A percentile compares a stretch with the other conserved stretches of the same genome.
These are phyloP conservation scores for Drosophila prosaltans DNA, from an alignment of 1,140 invertebrate species.

Conservation along the genomic window DNA sequence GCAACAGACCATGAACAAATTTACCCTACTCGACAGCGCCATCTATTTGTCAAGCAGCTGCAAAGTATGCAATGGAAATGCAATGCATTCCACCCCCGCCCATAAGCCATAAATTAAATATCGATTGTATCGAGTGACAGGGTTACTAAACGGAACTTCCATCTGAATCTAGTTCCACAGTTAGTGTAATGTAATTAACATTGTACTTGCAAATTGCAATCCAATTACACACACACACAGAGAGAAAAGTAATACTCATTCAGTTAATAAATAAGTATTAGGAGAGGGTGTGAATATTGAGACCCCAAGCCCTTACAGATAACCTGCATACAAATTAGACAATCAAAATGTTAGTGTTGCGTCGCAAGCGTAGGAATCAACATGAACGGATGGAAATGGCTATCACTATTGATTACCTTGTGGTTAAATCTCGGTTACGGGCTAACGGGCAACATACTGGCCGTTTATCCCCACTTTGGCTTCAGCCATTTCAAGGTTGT, in stretches of 20 bases:
- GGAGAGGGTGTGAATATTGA: not conserved
- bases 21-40: too few species aligned
- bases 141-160: not conserved
- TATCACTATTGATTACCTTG: slow-evolving; percentile 17
- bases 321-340: slow-evolving; percentile 12
- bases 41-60: too few species aligned
- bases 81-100: too few species aligned
- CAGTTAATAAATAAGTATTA: slow-evolving; percentile 12
- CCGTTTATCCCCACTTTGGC: slow-evolving; percentile 86
- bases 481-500: slow-evolving; percentile 89
- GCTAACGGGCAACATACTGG: slow-evolving; percentile 84
- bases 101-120: too few species aligned
- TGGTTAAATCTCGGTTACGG: slow-evolving; percentile 18
- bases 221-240: not conserved
- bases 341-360: slow-evolving; percentile 25
- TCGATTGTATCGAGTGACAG: not conserved
- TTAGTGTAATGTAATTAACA: not conserved
- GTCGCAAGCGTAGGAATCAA: slow-evolving; percentile 33
- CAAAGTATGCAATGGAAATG: too few species aligned
- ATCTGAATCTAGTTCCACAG: not conserved
- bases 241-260: not conserved
- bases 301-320: not conserved
- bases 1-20: too few species aligned
- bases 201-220: slow-evolving; percentile 17
- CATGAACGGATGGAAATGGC: slow-evolving; percentile 20